These are phyloP conservation scores for Calidris pygmaea DNA, from an alignment of 2,113 vertebrate genomes.

Conservation along the genomic window DNA sequence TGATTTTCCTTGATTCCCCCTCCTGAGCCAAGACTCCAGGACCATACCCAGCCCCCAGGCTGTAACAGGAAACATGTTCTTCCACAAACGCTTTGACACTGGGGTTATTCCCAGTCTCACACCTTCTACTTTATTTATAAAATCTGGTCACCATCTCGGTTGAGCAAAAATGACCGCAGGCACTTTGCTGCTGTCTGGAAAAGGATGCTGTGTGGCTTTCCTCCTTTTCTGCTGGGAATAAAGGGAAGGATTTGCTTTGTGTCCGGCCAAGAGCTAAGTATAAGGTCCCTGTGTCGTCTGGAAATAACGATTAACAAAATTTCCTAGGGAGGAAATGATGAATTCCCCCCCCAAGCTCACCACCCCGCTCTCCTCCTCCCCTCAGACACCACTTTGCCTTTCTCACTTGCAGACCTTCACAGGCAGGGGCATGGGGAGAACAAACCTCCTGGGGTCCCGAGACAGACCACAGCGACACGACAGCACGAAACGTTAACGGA, in stretches of 20 bases:
- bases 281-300: neutral
- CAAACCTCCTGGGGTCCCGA: fast-evolving
- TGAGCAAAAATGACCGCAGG: neutral
- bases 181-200: neutral
- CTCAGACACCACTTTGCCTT: neutral
- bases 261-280: neutral
- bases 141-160: neutral
- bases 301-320: neutral
- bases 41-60: neutral
- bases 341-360: neutral
- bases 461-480: neutral
- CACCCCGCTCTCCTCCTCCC: neutral
- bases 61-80: neutral
- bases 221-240: neutral
- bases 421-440: neutral
- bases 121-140: neutral
- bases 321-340: neutral
- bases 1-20: neutral
- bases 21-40: neutral
- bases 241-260: neutral
- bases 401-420: neutral
- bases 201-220: neutral
- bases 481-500: fast-evolving
- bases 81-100: neutral
- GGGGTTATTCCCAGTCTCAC: neutral